Evolutionary conservation across 2,797 vertebrate genomes (phyloP).

Genomic region (Arctocebus calabarensis): DNA sequence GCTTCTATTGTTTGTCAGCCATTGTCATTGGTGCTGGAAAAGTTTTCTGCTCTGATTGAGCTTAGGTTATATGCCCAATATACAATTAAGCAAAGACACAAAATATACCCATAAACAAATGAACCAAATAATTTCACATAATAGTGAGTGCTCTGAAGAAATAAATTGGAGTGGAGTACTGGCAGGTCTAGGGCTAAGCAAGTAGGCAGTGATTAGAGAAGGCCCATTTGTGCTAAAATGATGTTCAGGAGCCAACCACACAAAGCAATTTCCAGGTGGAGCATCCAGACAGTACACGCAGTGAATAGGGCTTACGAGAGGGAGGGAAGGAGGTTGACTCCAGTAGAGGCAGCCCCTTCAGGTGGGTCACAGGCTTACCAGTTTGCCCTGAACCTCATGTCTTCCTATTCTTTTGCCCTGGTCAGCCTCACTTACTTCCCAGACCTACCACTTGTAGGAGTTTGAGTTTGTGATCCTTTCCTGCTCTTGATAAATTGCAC

Average conservation of each 20-base stretch:
- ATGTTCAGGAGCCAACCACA: neutral
- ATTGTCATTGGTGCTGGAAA: neutral
- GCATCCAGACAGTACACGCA: neutral
- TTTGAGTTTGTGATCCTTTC: neutral
- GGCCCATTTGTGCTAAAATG: neutral
- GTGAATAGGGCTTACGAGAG: neutral
- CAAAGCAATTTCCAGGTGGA: neutral
- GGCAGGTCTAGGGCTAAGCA: neutral
- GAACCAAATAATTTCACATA: neutral
- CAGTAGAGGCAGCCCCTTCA: neutral
- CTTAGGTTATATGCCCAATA: neutral
- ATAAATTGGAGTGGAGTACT: neutral
- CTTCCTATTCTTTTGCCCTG: neutral
- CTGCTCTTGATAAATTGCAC: neutral
- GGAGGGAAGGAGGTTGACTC: neutral
- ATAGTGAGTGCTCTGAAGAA: slow-evolving; percentile 6
- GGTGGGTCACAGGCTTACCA: neutral
- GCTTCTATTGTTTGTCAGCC: neutral
- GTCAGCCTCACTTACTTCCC: neutral
- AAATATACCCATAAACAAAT: neutral
- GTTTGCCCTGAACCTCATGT: neutral
- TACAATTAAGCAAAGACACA: neutral
- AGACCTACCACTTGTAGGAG: neutral
- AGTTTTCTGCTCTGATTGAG: neutral
- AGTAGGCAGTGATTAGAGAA: neutral